Evolutionary conservation across 2,113 vertebrate genomes (phyloP), one percentile per base, ranked within the genome.

Genomic region (Zosterops borbonicus): DNA sequence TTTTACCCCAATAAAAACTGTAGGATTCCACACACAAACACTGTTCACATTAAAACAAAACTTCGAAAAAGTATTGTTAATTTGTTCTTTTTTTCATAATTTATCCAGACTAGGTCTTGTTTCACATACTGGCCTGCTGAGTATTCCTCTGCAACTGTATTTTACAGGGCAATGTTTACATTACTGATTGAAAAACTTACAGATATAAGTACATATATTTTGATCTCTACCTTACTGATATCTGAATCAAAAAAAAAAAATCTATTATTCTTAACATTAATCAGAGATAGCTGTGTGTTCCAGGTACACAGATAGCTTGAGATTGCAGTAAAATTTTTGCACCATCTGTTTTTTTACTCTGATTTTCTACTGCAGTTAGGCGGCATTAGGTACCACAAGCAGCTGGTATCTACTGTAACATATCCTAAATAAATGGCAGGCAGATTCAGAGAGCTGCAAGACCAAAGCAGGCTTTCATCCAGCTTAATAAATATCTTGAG

Each of bases 401-500:
- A 58, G 41, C 42, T 74, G 21, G 22, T 74, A 78, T 81, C 46
- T 37, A 17, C 49, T 73, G 46, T 79, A 83, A 83, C 5, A 9
- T 58, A 70, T 24, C 12, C 56, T 90, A 73, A 95, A 64, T 46
- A 78, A 82, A 39, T 75, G 37, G 31, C 64, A 86, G 33, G 25
- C 53, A 78, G n/a, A 73, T 53, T 77, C 53, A 91, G 68, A 84
- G 60, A 87, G 47, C 56, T 82, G 41, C 33, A 64, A 81, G 76
- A 74, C 90, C 41, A 81, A 90, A 95, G 77, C 83, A 64, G 90
- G 88, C 77, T 85, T 91, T 83, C 83, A 76, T 92, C 83, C 83
- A 95, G 41, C 70, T 75, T 92, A 83, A 83, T 58, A 96, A 93
- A 93, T 92, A 83, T n/a, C 86, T 91, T 44, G 31, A 87, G 35